phyloP scores from a whole-genome alignment of 2,888 invertebrate species.

The Embidobia sp. region DNA sequence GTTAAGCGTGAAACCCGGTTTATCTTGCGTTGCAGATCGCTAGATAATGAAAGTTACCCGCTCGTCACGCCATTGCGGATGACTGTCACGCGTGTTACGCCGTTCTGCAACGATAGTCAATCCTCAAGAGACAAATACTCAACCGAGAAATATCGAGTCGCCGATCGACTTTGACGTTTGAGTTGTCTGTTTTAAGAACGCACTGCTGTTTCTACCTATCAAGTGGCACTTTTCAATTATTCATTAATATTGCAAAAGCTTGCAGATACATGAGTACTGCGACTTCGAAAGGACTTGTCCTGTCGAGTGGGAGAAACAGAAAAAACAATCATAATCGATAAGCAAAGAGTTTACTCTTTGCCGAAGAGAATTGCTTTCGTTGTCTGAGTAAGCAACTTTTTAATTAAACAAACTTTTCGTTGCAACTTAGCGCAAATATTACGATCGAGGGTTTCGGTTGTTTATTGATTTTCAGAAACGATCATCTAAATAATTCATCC shows the following conservation, averaged over 20 bases:
- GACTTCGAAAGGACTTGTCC: too few species aligned
- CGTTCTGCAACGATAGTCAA: conserved; percentile 61
- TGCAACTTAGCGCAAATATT: too few species aligned
- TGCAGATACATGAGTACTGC: not conserved
- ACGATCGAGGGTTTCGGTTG: too few species aligned
- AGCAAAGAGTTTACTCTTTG: too few species aligned
- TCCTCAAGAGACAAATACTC: conserved; percentile 57
- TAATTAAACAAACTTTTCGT: too few species aligned
- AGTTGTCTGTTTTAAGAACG: conserved; percentile 27
- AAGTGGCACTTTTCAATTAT: conserved; percentile 28
- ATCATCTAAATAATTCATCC: too few species aligned
- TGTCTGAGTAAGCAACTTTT: too few species aligned
- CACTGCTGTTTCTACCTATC: not conserved
- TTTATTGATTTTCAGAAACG: too few species aligned
- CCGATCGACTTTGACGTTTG: conserved; percentile 56
- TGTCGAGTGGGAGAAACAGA: too few species aligned
- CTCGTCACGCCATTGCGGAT: conserved; percentile 58
- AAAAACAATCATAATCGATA: too few species aligned
- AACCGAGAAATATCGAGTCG: conserved; percentile 62
- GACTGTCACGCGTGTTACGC: conserved; percentile 62
- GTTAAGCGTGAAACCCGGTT: conserved; percentile 62
- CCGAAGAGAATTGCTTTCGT: too few species aligned
- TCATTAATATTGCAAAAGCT: not conserved
- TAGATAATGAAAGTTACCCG: conserved; percentile 63
- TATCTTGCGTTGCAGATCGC: conserved; percentile 62